Conservation (phyloP, 35 echinoderm and acorn worm species). For the Hemicentrotus pulcherrimus region DNA sequence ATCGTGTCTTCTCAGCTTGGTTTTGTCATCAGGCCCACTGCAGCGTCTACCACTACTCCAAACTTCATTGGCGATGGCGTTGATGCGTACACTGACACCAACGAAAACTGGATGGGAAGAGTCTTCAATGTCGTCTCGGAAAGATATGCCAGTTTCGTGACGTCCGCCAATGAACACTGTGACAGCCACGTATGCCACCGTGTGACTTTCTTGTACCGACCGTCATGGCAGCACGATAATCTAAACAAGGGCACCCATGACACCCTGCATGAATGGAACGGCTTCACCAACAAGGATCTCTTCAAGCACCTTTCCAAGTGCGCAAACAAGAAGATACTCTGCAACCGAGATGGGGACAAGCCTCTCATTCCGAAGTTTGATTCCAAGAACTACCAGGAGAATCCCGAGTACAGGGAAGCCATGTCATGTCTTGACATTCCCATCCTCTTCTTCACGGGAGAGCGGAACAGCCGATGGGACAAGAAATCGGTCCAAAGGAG, state of each 20-base stretch:
- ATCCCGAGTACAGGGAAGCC: constrained; percentile 51
- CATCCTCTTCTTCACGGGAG: constrained; percentile 65
- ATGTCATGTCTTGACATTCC: constrained; percentile 67
- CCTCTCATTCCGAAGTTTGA: constrained; percentile 47
- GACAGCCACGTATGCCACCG: constrained; percentile 72
- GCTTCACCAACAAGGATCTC: constrained; percentile 61
- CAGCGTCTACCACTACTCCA: constrained; percentile 37
- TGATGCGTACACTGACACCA: constrained; percentile 53
- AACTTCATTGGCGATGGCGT: constrained; percentile 66
- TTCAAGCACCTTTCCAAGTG: constrained; percentile 69
- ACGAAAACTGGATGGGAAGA: constrained; percentile 64
- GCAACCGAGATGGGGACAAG: constrained; percentile 57
- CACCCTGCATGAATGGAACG: constrained; percentile 67
- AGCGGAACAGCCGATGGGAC: constrained; percentile 63
- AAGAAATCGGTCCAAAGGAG: constrained; percentile 41
- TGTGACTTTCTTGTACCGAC: constrained; percentile 75
- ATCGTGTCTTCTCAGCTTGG: constrained; percentile 70
- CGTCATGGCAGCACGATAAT: constrained; percentile 69
- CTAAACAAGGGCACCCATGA: constrained; percentile 68
- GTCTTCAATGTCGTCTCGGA: constrained; percentile 46
- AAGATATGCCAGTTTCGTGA: constrained; percentile 53
- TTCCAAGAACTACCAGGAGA: constrained; percentile 44
- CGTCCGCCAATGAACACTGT: constrained; percentile 64
- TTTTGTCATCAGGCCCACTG: constrained; percentile 49
- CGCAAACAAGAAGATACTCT: constrained; percentile 61